Evolutionary conservation across 2,888 invertebrate species (phyloP).

Genomic region (Campoplex nolae): DNA sequence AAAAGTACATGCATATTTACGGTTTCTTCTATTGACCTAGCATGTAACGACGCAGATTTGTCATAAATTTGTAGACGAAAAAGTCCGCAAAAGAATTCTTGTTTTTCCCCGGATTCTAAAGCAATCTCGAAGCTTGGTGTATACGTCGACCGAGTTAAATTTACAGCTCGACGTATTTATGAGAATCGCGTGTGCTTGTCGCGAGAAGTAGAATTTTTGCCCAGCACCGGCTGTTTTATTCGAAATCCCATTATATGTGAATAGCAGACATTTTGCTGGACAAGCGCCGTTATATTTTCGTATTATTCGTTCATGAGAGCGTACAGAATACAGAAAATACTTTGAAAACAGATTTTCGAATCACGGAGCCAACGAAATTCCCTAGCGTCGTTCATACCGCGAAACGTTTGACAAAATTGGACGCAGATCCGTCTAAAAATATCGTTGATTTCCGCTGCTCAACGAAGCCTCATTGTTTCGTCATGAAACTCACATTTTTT

Average conservation of each 20-base stretch:
- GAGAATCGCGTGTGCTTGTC: slow-evolving; percentile 49
- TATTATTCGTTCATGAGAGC: slow-evolving; percentile 49
- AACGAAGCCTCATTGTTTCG: slow-evolving; percentile 1
- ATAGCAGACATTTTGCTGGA: slow-evolving; percentile 28
- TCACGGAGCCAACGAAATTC: slow-evolving; percentile 40
- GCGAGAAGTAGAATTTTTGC: slow-evolving; percentile 33
- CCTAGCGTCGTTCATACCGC: slow-evolving; percentile 11
- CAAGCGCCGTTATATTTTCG: slow-evolving; percentile 50
- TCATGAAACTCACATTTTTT: slow-evolving; percentile 3
- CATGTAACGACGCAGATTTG: background rate
- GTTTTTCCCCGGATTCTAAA: slow-evolving; percentile 17
- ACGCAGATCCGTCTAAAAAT: background rate
- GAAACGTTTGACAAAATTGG: slow-evolving; percentile 17
- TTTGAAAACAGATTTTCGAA: slow-evolving; percentile 22
- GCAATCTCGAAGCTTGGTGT: slow-evolving; percentile 4
- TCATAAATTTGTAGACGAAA: slow-evolving; percentile 15
- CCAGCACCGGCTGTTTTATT: slow-evolving; percentile 46
- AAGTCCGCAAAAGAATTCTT: slow-evolving; percentile 1
- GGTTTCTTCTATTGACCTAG: slow-evolving; percentile 12
- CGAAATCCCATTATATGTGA: slow-evolving; percentile 31
- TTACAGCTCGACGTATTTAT: slow-evolving; percentile 56
- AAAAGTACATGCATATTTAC: background rate
- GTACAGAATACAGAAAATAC: slow-evolving; percentile 1
- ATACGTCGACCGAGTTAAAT: slow-evolving; percentile 31
- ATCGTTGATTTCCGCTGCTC: background rate